Evolutionary conservation across 2,797 vertebrate genomes (phyloP), one percentile per base, ranked within the genome.

Genomic region (Coracias cyanogaster): DNA sequence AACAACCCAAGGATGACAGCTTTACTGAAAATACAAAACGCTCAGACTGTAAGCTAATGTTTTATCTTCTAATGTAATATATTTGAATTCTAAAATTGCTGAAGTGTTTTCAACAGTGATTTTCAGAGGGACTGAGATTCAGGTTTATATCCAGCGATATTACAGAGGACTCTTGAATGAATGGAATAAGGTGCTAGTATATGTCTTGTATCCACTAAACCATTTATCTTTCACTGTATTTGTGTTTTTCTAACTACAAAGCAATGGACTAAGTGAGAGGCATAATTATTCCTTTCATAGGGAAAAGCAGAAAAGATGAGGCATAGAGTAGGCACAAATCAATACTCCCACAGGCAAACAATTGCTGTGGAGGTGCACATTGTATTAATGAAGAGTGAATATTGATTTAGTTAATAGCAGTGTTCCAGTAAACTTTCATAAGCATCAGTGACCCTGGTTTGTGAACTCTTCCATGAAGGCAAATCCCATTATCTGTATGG

Each of bases 321-420:
- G 26, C 20, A 33, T 74, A 6, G 10, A 62, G 54, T 57, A 73
- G 33, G 62, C 61, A 79, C 48, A 82, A 91, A 90, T 94, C 90
- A 92, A 84, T 94, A 82, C 5, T 89, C 51, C 48, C 35, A 55
- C 61, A 69, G 73, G 85, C 41, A 93, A 93, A 93, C 62, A 90
- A 74, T 76, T 94, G 54, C 14, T 79, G 19, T 37, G 76, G 73
- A 76, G 58, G 49, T 79, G 61, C 43, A 78, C 29, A 41, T 31
- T 25, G n/a, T 90, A 82, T 89, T 92, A 95, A 94, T 72, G 80
- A 93, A 65, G 49, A 91, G 51, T 58, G 81, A 84, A 76, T 90
- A 95, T 89, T 95, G 92, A 94, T 86, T 91, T 90, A 90, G 62
- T 92, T 95, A 95, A 90, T 70, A 90, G 43, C 62, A 83, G 17